phyloP scores from a whole-genome alignment of 2,113 vertebrate genomes.

The Otis tarda region DNA sequence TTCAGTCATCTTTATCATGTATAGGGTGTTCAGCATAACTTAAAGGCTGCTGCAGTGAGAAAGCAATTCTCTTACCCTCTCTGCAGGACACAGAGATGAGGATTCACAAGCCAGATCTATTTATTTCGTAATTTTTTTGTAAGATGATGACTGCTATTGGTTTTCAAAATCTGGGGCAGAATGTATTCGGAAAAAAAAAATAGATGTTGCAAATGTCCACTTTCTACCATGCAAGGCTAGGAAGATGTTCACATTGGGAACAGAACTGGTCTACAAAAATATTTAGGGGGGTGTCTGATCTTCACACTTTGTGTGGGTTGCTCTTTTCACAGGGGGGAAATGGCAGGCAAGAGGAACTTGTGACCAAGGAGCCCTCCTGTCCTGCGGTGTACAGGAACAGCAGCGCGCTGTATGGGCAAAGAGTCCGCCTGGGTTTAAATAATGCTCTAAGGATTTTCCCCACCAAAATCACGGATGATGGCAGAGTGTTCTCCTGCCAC shows the following conservation, averaged over 20 bases:
- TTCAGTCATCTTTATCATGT: not conserved
- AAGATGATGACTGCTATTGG: not conserved
- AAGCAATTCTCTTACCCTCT: not conserved
- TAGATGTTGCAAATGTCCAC: not conserved
- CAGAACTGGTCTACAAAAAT: not conserved
- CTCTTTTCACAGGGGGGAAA: slow-evolving; percentile 50
- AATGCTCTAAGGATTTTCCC: slow-evolving; percentile 14
- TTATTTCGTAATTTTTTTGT: not conserved
- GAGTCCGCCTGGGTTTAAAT: slow-evolving; percentile 13
- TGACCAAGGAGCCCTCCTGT: not conserved
- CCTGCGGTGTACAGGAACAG: not conserved
- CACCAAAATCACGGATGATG: slow-evolving; percentile 37
- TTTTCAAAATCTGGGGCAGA: not conserved
- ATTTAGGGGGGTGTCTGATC: rapidly evolving
- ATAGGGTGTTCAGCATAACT: not conserved
- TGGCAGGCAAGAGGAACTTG: slow-evolving; percentile 37
- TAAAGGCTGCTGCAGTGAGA: not conserved
- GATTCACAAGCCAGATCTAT: not conserved
- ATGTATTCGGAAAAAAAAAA: not conserved
- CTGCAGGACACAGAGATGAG: not conserved
- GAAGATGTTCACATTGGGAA: not conserved
- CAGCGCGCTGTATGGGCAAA: not conserved
- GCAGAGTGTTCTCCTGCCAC: slow-evolving; percentile 39
- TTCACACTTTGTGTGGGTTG: not conserved
- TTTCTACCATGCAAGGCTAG: not conserved